phyloP scores from a whole-genome alignment of 2,888 invertebrate genomes.

The Campopleginae sp. region DNA sequence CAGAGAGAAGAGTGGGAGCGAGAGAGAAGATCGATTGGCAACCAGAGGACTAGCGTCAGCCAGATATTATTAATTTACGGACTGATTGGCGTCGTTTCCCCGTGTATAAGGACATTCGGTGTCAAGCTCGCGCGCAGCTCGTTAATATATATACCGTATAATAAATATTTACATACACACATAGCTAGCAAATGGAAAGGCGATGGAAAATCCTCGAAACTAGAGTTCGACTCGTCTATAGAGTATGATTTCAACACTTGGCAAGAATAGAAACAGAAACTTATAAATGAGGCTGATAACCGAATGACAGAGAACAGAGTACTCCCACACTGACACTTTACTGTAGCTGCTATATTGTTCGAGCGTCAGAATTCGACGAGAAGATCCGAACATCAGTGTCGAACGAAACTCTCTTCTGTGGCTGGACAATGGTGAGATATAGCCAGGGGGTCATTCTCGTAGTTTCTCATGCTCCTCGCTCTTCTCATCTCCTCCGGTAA shows the following conservation, averaged over 20 bases:
- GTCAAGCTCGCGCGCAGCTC: constrained; percentile 16
- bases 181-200: neutral
- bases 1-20: constrained; percentile 10
- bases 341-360: constrained; percentile 9
- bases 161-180: constrained; percentile 7
- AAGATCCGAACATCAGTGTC: constrained; percentile 16
- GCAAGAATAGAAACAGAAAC: neutral
- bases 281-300: neutral
- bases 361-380: constrained; percentile 32
- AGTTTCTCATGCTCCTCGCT: constrained; percentile 41
- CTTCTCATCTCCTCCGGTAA: constrained; percentile 27
- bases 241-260: constrained; percentile 18
- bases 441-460: constrained; percentile 70
- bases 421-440: constrained; percentile 70
- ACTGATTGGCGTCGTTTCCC: constrained; percentile 72
- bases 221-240: neutral
- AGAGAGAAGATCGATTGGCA: constrained; percentile 15
- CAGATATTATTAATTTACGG: constrained; percentile 78
- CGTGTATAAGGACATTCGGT: constrained; percentile 52
- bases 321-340: neutral
- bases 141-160: constrained; percentile 25
- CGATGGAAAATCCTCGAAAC: neutral
- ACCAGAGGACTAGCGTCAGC: constrained; percentile 58
- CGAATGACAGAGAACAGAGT: constrained; percentile 20
- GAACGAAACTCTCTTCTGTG: constrained; percentile 30